A percentile compares a stretch with the other conserved stretches of the same genome.
phyloP scores from a whole-genome alignment of 1,140 invertebrate genomes.

The Temnothorax curvispinosus region DNA sequence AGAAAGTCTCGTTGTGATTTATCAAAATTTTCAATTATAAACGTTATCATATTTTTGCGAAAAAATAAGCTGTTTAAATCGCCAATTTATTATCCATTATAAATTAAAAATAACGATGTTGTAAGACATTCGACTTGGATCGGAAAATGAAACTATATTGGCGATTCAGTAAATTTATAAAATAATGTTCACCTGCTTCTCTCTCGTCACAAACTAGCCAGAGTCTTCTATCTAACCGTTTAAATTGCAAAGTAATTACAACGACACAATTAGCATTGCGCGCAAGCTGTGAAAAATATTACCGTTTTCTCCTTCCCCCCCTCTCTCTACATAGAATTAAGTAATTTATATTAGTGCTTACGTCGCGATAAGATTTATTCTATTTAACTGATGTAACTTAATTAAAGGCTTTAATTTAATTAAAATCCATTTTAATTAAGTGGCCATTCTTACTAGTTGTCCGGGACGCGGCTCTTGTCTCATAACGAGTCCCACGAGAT shows the following conservation, averaged over 20 bases:
- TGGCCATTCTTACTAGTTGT: conserved; percentile 39
- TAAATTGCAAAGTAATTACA: conserved; percentile 52
- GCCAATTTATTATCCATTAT: neutral
- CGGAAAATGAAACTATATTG: too few species aligned
- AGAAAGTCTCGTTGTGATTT: neutral
- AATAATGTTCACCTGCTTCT: neutral
- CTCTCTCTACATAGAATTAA: conserved; percentile 32
- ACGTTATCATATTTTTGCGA: neutral
- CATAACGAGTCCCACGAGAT: conserved; percentile 32
- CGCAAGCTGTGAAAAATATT: conserved; percentile 34
- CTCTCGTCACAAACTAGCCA: conserved; percentile 1
- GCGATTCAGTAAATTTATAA: neutral
- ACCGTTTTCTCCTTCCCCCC: neutral
- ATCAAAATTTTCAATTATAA: neutral
- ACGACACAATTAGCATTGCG: conserved; percentile 41
- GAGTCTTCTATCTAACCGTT: conserved; percentile 11
- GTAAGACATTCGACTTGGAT: neutral
- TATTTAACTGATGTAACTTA: conserved; percentile 47
- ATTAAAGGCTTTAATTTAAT: conserved; percentile 55
- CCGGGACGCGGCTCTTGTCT: conserved; percentile 28
- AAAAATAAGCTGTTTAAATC: neutral
- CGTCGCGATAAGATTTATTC: conserved; percentile 46
- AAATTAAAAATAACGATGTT: neutral
- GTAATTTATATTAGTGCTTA: conserved; percentile 51
- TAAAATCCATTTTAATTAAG: conserved; percentile 53